Evolutionary conservation across 2,113 vertebrate genomes (phyloP), one percentile per base, ranked within the genome.

Genomic region (Gasterosteus nipponicus): DNA sequence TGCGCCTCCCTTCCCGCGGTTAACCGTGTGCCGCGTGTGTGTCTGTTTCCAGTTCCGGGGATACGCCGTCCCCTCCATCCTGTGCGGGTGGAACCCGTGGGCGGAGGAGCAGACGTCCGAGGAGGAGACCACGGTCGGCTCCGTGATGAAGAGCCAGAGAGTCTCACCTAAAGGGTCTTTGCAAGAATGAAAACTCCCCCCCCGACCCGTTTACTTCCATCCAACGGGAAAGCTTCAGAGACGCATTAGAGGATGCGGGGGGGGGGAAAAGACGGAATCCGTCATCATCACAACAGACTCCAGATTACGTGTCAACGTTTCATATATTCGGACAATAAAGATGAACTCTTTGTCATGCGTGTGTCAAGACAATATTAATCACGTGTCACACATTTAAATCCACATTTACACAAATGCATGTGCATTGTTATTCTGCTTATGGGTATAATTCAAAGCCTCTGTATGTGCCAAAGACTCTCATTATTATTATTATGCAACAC

Each of bases 31-130:
- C 26, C 69, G 22, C 22, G 22, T 26, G 22, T 26, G 22, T 26
- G 31, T 59, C 4, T 61, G 18, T 61, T 75, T 82, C 53, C 73
- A 94, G 91, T 93, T 93, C 75, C 65, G 88, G 41, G 64, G 80
- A 54, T 86, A 66, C 39, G 78, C 87, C 42, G 80, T 89, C 18
- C 75, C 77, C 9, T 84, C 85, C 14, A 77, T 92, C 12, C 63
- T 90, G 57, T 90, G 82, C 57, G 87, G 91, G 41, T 85, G 91
- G 86, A 92, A 92, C 59, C 68, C 80, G 1, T 60, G 90, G 87
- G 61, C 77, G n/a, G 61, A 79, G 2, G 80, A 90, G 9, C 78
- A 81, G 33, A 73, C 26, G 7, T 86, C 89, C 59, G 84, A 83
- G 44, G 41, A 26, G 2, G 86, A 92, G 41, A 89, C 79, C 2